Percentiles rank a stretch among this genome's conserved stretches.
phyloP scores from a whole-genome alignment of 2,113 vertebrate genomes.

The Anoura caudifer region DNA sequence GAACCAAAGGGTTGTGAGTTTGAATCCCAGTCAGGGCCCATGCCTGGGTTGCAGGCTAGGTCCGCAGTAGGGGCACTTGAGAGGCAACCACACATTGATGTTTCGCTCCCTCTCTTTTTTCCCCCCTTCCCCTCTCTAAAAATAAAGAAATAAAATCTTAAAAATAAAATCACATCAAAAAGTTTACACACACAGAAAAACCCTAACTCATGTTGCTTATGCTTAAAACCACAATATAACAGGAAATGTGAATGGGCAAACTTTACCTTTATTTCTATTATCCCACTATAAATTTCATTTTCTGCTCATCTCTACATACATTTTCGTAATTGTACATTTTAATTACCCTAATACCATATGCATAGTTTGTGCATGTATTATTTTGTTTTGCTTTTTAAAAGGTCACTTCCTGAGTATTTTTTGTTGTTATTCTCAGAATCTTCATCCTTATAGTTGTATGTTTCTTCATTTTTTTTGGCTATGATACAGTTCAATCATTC shows the following conservation, averaged over 20 bases:
- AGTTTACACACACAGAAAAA: not conserved
- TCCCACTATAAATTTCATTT: not conserved
- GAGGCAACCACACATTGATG: too few species aligned
- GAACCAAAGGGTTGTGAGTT: too few species aligned
- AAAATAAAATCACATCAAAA: not conserved
- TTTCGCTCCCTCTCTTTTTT: too few species aligned
- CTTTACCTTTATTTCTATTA: not conserved
- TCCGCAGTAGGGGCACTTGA: too few species aligned
- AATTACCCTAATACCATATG: not conserved
- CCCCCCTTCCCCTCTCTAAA: too few species aligned
- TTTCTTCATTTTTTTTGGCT: not conserved
- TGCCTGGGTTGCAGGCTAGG: too few species aligned
- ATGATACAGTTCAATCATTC: not conserved
- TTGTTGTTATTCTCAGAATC: not conserved
- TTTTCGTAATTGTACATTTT: not conserved
- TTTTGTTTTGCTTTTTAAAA: conserved; percentile 9
- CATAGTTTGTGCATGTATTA: not conserved
- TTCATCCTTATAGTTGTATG: not conserved
- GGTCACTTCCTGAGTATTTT: not conserved
- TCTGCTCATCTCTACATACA: not conserved
- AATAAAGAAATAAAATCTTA: too few species aligned
- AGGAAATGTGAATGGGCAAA: not conserved
- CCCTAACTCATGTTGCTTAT: not conserved
- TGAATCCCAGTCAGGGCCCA: too few species aligned
- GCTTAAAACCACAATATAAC: not conserved